Evolutionary conservation across 2,888 invertebrate genomes (phyloP).

Genomic region (Myopa tessellatipennis): DNA sequence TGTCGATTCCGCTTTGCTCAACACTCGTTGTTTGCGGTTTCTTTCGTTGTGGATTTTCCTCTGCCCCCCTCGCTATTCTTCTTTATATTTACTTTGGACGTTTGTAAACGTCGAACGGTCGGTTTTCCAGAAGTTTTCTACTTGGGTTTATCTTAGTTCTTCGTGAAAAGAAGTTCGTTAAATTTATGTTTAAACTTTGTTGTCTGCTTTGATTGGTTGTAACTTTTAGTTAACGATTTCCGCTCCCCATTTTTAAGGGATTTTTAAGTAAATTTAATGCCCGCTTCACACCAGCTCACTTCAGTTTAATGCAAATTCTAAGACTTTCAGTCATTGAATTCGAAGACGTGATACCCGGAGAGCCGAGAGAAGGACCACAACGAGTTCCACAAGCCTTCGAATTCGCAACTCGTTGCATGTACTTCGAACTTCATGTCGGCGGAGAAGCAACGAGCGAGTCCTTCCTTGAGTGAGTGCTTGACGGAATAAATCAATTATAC

Average conservation of each 20-base stretch:
- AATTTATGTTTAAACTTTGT: background rate
- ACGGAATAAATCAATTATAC: conserved; percentile 9
- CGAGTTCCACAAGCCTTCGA: too few relatives aligned
- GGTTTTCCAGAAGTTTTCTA: background rate
- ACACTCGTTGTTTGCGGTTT: background rate
- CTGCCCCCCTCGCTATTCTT: background rate
- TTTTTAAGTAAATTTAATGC: background rate
- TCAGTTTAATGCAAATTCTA: too few relatives aligned
- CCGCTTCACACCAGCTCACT: background rate
- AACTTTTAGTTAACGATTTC: conserved; percentile 8
- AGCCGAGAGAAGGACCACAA: background rate
- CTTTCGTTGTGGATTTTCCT: too few relatives aligned
- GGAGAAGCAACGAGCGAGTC: too few relatives aligned
- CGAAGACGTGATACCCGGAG: too few relatives aligned
- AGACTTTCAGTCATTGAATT: too few relatives aligned
- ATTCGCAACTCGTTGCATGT: too few relatives aligned
- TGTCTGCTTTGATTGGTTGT: background rate
- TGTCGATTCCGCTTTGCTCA: background rate
- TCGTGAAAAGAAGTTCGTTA: background rate
- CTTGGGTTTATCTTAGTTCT: background rate
- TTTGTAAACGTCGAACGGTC: background rate
- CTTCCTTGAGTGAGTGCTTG: too few relatives aligned
- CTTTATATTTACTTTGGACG: too few relatives aligned
- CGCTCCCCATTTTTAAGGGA: background rate
- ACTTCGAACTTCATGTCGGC: too few relatives aligned